Percentiles rank a stretch among this genome's conserved stretches.
These are phyloP conservation scores for Platygyra sinensis DNA, from an alignment of 64 coral and sea anemone genomes.

Conservation along the genomic window DNA sequence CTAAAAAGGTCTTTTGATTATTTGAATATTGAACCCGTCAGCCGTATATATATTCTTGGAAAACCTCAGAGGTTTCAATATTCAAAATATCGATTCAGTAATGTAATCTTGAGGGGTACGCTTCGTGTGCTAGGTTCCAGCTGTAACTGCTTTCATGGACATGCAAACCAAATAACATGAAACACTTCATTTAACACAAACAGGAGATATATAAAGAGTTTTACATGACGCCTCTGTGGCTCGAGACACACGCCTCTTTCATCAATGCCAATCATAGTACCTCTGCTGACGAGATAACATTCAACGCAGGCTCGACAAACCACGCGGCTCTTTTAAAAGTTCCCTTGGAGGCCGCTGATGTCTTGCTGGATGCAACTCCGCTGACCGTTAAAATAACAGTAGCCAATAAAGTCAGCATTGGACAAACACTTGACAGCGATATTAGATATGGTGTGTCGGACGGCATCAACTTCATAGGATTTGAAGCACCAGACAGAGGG, in stretches of 20 bases:
- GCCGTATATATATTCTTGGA: too few relatives aligned
- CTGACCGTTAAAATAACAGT: constrained; percentile 5
- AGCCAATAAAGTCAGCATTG: not conserved
- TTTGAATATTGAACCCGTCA: too few relatives aligned
- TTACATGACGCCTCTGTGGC: not conserved
- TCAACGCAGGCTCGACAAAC: not conserved
- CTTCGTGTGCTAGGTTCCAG: too few relatives aligned
- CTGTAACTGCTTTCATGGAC: too few relatives aligned
- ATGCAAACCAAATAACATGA: too few relatives aligned
- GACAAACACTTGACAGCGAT: not conserved
- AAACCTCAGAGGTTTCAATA: too few relatives aligned
- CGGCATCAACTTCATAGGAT: constrained; percentile 29
- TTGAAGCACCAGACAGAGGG: constrained; percentile 1
- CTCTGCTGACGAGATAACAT: not conserved
- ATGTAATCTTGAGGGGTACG: too few relatives aligned
- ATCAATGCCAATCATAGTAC: not conserved
- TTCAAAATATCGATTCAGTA: too few relatives aligned
- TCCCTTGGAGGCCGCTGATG: not conserved
- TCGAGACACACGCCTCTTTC: not conserved
- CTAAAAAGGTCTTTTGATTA: too few relatives aligned
- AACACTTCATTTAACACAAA: not conserved
- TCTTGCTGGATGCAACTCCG: not conserved
- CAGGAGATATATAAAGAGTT: not conserved
- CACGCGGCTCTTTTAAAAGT: not conserved
- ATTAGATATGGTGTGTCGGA: constrained; percentile 43